phyloP scores from a whole-genome alignment of 2,797 vertebrate genomes.

The Propithecus perrieri region DNA sequence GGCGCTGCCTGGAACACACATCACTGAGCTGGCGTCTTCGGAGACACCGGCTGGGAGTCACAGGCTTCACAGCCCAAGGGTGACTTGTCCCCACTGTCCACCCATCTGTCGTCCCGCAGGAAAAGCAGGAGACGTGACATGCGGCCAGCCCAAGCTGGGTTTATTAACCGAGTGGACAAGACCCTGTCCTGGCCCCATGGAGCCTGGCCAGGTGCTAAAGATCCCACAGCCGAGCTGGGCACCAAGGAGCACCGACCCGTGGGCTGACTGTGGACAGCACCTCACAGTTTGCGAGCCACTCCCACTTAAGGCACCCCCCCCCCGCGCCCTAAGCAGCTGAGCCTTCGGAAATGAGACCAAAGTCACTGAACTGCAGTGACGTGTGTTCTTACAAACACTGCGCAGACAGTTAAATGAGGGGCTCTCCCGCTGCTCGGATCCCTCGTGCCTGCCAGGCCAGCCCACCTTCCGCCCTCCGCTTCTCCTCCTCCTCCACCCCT shows the following conservation, averaged over 20 bases:
- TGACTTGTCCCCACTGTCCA: neutral
- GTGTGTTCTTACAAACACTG: neutral
- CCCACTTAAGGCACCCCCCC: fast-evolving
- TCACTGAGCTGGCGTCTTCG: fast-evolving
- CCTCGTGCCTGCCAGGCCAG: neutral
- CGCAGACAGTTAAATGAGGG: fast-evolving
- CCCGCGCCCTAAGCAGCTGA: neutral
- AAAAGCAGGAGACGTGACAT: fast-evolving
- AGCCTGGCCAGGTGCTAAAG: neutral
- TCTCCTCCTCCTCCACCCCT: neutral
- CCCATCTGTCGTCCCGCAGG: neutral
- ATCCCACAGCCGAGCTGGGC: too few relatives aligned
- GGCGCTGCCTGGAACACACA: fast-evolving
- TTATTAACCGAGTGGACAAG: neutral
- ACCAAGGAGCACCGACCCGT: neutral
- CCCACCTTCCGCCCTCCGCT: neutral
- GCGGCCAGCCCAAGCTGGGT: neutral
- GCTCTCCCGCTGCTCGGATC: neutral
- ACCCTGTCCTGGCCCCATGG: neutral
- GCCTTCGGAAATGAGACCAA: neutral
- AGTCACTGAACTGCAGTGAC: neutral
- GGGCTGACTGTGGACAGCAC: fast-evolving
- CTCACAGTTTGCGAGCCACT: neutral
- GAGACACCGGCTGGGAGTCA: neutral
- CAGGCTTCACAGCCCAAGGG: neutral